Base-by-base conservation (phyloP, 2,888 invertebrate species). In the Phengaris alcon region DNA sequence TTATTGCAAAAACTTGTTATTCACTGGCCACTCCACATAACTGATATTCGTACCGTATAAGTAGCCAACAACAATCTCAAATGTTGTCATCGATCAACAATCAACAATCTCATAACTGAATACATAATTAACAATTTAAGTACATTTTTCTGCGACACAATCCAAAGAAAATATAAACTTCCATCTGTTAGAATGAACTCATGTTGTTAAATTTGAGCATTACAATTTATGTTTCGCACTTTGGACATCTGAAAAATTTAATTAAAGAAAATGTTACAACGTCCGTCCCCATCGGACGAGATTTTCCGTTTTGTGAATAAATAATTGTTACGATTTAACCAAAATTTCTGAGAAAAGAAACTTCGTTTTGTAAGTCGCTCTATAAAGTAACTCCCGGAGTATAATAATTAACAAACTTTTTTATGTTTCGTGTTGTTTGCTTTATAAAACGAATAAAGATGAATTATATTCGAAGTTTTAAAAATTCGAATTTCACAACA, bases 261-360 rank as follows among this genome's bases (percentile, higher is more conserved):
- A 59, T 64, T 44, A 64, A 35, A 64, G 64, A 64, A 35, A 64
- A 64, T 12, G 64, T 64, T 59, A 64, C 44, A 64, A 35, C 15
- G 44, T 35, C 64, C 64, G 64, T 64, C 64, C 64, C 64, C 64
- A 44, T 35, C 35, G 13, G 64, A 44, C 13, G 44, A 64, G 13
- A 64, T 64, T 64, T 64, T 64, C 64, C 44, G 64, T 64, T 64
- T 64, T 44, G 9, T 64, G 35, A 64, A 64, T 64, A 64, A 64
- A 64, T 64, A 64, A 64, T 64, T 64, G 64, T 64, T 64, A 64
- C 64, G 35, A 64, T 64, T 44, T 64, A 64, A 44, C 64, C 64
- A 35, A 64, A 59, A 59, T 59, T 59, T 22, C 59, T 10, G 6
- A 59, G 59, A 59, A 64, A 44, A 44, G 6, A 64, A 64, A 64